Evolutionary conservation across 2,888 invertebrate species (phyloP), one percentile per base, ranked within the genome.

Genomic region (Orchestes rusci): DNA sequence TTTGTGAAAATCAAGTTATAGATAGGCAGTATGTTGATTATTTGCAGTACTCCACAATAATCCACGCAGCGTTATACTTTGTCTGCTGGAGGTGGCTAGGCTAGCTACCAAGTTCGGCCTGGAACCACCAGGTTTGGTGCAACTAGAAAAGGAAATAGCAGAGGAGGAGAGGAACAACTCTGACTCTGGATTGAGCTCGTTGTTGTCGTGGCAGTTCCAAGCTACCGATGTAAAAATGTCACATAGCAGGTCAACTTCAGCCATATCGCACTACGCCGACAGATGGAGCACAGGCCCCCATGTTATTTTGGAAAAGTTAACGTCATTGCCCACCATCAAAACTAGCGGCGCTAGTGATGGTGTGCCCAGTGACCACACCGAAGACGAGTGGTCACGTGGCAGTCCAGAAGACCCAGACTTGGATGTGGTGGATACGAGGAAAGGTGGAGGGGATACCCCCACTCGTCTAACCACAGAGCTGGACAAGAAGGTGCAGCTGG

Each of bases 101-200:
- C 72, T 90, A 43, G 89, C 88, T 3, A 80, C 82, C 33, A 76
- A 77, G 61, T 86, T 76, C 68, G 81, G 81, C 31, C 71, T 91
- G 53, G 90, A 90, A 65, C 88, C 90, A 1, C 89, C 90, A 0
- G 78, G 78, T 17, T 72, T 91, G 46, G 85, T 92, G 45, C 82
- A 84, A 64, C 73, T 90, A 56, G 90, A 90, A 70, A 81, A 82
- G 60, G 89, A 90, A 72, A 88, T 91, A 45, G 89, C 85, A n/a
- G 73, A 80, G 53, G 84, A 87, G 64, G 84, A 85, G 64, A 73
- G 79, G 18, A 75, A 79, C 17, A 75, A 79, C 60, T 73, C 75
- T 10, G 80, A 80, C 63, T 78, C 80, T 39, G 79, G 78, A 64
- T 73, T 80, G 66, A 68, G 76, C 56, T 73, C 74, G 27, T 60